phyloP scores from a whole-genome alignment of 2,797 vertebrate species.

The Chiloscyllium punctatum region DNA sequence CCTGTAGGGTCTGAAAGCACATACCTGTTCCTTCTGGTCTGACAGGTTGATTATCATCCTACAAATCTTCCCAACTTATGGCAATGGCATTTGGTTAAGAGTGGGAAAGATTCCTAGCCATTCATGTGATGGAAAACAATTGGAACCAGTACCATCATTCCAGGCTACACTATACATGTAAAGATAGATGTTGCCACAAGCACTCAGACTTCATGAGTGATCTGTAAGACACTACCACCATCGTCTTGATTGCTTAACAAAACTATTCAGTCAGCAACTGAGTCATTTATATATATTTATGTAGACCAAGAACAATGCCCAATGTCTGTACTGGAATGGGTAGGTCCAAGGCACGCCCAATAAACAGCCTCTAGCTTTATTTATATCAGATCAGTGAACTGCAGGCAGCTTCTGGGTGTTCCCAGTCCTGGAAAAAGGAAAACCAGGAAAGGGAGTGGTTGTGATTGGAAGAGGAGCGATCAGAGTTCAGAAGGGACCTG shows the following conservation, averaged over 20 bases:
- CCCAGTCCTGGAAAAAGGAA: background rate
- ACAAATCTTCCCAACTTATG: no score
- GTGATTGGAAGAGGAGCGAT: background rate
- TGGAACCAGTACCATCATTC: no score
- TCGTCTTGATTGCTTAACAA: background rate
- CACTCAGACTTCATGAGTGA: no score
- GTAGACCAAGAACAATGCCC: background rate
- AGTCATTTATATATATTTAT: background rate
- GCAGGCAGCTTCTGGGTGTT: background rate
- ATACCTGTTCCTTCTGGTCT: background rate
- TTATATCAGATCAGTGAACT: background rate
- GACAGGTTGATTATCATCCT: no score
- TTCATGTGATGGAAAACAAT: no score
- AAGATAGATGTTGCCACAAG: no score
- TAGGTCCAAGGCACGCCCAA: background rate
- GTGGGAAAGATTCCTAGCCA: no score
- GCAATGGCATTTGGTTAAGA: no score
- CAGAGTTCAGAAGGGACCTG: background rate
- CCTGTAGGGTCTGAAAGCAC: background rate
- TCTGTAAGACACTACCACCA: no score
- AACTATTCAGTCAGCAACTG: background rate
- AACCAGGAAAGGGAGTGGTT: background rate
- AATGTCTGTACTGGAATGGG: background rate
- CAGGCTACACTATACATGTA: no score
- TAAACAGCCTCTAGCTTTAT: background rate